phyloP scores from a whole-genome alignment of 2,888 invertebrate genomes.

The Nemurella pictetii region DNA sequence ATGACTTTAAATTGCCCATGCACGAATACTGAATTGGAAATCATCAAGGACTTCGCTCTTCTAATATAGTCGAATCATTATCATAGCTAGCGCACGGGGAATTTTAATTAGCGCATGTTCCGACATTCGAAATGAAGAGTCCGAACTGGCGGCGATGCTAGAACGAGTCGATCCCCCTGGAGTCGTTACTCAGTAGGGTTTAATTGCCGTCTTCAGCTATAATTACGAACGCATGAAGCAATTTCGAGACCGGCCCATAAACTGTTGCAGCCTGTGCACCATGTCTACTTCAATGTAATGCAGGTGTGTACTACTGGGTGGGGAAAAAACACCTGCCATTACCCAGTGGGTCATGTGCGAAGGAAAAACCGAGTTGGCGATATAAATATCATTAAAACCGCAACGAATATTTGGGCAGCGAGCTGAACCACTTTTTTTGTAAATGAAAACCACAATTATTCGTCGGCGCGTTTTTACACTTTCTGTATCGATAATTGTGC shows the following conservation, averaged over 20 bases:
- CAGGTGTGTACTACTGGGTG: not conserved
- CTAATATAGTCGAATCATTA: not conserved
- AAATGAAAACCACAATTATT: not conserved
- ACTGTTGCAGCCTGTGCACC: not conserved
- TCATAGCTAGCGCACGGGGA: not conserved
- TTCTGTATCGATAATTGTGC: not conserved
- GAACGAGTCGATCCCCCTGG: not conserved
- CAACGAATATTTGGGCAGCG: not conserved
- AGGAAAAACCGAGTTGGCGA: not conserved
- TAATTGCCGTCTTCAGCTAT: not conserved
- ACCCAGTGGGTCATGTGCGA: not conserved
- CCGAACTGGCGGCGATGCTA: not conserved
- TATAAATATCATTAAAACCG: not conserved
- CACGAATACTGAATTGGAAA: not conserved
- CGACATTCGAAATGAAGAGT: not conserved
- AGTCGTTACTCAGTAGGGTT: not conserved
- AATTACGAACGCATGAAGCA: not conserved
- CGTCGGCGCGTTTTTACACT: not conserved
- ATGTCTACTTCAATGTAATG: not conserved
- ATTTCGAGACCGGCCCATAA: not conserved
- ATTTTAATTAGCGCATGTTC: not conserved
- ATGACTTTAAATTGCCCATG: not conserved
- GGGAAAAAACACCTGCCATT: not conserved
- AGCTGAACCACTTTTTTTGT: not conserved
- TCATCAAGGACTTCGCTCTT: not conserved